Percentiles rank a stretch among this genome's conserved stretches.
phyloP scores from a whole-genome alignment of 2,113 vertebrate genomes.

The Gnathonemus echidnorhynchus region DNA sequence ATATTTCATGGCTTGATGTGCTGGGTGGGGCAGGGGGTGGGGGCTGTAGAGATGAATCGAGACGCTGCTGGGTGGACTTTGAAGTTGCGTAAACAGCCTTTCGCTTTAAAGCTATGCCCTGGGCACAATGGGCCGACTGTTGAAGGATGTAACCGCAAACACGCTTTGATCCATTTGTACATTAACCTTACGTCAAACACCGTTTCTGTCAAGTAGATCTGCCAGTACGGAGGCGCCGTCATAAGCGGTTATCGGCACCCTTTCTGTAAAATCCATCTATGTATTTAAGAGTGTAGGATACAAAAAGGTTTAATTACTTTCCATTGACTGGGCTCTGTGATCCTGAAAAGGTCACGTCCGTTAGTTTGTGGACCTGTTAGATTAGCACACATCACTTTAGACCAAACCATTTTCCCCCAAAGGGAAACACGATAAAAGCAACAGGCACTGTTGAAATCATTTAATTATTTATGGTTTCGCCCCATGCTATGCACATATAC shows the following conservation, averaged over 20 bases:
- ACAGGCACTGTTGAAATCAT: not conserved
- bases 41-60: not conserved
- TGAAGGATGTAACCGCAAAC: conserved; percentile 24
- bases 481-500: not conserved
- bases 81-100: conserved; percentile 10
- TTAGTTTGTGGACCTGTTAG: not conserved
- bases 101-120: conserved; percentile 1
- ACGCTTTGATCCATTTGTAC: conserved; percentile 35
- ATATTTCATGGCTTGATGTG: not conserved
- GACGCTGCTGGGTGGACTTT: not conserved
- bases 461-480: not conserved
- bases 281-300: not conserved
- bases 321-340: not conserved
- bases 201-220: conserved; percentile 19
- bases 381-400: not conserved
- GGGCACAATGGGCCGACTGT: conserved; percentile 27
- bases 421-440: not conserved
- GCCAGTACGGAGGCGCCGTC: conserved; percentile 19
- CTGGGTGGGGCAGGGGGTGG: not conserved
- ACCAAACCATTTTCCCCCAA: not conserved
- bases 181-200: conserved; percentile 24
- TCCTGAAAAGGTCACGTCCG: not conserved
- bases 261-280: conserved; percentile 15
- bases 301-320: not conserved
- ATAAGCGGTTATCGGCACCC: conserved; percentile 23